These are phyloP conservation scores for Asbolus verrucosus DNA, from an alignment of 1,140 invertebrate genomes.

Conservation along the genomic window DNA sequence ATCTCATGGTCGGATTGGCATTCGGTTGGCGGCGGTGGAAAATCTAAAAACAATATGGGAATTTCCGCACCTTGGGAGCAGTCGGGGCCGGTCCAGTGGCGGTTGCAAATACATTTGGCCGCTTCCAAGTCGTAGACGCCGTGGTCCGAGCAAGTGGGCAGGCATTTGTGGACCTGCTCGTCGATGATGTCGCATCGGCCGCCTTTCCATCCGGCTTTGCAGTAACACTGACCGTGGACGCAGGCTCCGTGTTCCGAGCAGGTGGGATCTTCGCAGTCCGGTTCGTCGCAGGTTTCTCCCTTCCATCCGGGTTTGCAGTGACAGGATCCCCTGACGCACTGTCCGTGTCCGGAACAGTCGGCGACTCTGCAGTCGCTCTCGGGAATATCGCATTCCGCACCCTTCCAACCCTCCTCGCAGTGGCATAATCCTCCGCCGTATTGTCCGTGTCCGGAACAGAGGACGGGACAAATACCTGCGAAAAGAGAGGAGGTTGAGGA, in stretches of 20 bases:
- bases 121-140: constrained; percentile 90
- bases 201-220: constrained; percentile 95
- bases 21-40: neutral
- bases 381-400: constrained; percentile 93
- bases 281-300: constrained; percentile 68
- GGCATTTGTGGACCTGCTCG: constrained; percentile 88
- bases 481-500: constrained; percentile 7
- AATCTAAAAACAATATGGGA: constrained; percentile 2
- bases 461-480: constrained; percentile 92
- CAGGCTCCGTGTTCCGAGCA: constrained; percentile 94
- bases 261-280: constrained; percentile 75
- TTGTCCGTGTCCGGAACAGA: constrained; percentile 96
- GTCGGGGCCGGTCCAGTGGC: constrained; percentile 90
- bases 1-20: constrained; percentile 15
- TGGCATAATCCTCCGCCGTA: constrained; percentile 96
- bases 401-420: constrained; percentile 97
- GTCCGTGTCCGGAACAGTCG: constrained; percentile 92
- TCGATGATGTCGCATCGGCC: constrained; percentile 88
- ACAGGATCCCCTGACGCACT: constrained; percentile 90
- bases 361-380: constrained; percentile 91
- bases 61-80: constrained; percentile 85
- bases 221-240: constrained; percentile 92
- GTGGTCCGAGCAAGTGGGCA: constrained; percentile 91
- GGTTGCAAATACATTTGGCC: constrained; percentile 88
- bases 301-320: constrained; percentile 92